These are phyloP conservation scores for Oryzaephilus surinamensis DNA, from an alignment of 1,140 invertebrate species.

Conservation along the genomic window DNA sequence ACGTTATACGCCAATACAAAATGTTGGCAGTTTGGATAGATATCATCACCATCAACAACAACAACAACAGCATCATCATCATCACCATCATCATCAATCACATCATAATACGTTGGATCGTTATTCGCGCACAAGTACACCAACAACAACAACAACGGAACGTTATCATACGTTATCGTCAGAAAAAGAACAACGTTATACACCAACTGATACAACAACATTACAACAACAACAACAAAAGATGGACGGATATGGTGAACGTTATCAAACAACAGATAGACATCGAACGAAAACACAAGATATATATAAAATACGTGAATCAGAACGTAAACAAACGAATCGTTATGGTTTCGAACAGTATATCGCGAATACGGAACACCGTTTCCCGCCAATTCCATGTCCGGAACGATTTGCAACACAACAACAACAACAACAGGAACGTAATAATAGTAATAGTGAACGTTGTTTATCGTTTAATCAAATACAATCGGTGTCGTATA, in stretches of 20 bases:
- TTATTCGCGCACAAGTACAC: constrained; percentile 24
- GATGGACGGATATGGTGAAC: constrained; percentile 25
- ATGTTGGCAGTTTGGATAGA: constrained; percentile 24
- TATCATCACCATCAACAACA: constrained; percentile 12
- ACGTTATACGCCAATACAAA: constrained; percentile 20
- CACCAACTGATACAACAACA: constrained; percentile 24
- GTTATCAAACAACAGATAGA: constrained; percentile 13
- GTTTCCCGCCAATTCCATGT: constrained; percentile 28
- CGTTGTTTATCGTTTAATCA: constrained; percentile 20
- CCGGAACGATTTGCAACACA: constrained; percentile 28
- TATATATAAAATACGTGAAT: no score
- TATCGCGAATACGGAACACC: no score
- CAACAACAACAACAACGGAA: no score
- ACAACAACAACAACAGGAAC: constrained; percentile 13
- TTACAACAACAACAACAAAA: constrained; percentile 26
- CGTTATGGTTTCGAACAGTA: constrained; percentile 13
- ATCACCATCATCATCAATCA: constrained; percentile 17
- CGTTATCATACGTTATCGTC: constrained; percentile 25
- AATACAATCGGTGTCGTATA: constrained; percentile 23
- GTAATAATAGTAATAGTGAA: no score
- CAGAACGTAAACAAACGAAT: constrained; percentile 1
- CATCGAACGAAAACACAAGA: no score
- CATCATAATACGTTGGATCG: constrained; percentile 19
- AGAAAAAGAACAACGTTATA: constrained; percentile 22
- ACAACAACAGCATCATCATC: constrained; percentile 8